These are phyloP conservation scores for Bhutanitis thaidina DNA, from an alignment of 2,888 invertebrate genomes.

Conservation along the genomic window DNA sequence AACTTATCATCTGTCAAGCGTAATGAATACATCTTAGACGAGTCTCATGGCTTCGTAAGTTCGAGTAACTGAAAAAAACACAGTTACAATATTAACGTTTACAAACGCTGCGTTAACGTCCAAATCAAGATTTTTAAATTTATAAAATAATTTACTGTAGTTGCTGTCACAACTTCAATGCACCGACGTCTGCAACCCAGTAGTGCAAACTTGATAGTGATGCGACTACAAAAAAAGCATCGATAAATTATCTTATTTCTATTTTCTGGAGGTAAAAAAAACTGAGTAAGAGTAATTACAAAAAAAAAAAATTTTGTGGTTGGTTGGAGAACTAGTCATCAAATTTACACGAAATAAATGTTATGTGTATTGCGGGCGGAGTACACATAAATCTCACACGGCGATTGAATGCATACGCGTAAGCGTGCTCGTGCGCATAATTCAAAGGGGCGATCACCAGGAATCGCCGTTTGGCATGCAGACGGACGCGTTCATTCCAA, in stretches of 20 bases:
- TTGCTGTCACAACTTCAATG: slow-evolving; percentile 29
- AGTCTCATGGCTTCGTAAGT: too few relatives aligned
- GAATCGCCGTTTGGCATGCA: slow-evolving; percentile 73
- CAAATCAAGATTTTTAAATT: slow-evolving; percentile 11
- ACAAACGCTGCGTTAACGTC: too few relatives aligned
- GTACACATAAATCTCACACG: slow-evolving; percentile 64
- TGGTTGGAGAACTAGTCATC: too few relatives aligned
- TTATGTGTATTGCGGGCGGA: slow-evolving; percentile 51
- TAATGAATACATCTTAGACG: too few relatives aligned
- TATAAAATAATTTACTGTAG: slow-evolving; percentile 36
- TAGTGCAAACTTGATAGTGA: slow-evolving; percentile 48
- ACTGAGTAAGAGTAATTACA: too few relatives aligned
- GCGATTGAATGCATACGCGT: slow-evolving; percentile 68
- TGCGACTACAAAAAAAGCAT: slow-evolving; percentile 27
- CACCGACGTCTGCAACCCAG: slow-evolving; percentile 41
- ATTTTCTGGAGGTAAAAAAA: too few relatives aligned
- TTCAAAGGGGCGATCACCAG: slow-evolving; percentile 76
- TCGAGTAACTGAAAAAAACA: too few relatives aligned
- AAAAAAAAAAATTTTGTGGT: too few relatives aligned
- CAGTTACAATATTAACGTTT: too few relatives aligned
- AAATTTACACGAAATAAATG: slow-evolving; percentile 59
- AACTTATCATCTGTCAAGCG: too few relatives aligned
- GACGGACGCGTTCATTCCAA: slow-evolving; percentile 65
- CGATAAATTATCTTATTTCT: slow-evolving; percentile 26
- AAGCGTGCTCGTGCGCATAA: slow-evolving; percentile 72